A percentile compares a stretch with the other conserved stretches of the same genome.
Conservation (phyloP, 2,797 vertebrate genomes). For the Acanthopagrus latus region DNA sequence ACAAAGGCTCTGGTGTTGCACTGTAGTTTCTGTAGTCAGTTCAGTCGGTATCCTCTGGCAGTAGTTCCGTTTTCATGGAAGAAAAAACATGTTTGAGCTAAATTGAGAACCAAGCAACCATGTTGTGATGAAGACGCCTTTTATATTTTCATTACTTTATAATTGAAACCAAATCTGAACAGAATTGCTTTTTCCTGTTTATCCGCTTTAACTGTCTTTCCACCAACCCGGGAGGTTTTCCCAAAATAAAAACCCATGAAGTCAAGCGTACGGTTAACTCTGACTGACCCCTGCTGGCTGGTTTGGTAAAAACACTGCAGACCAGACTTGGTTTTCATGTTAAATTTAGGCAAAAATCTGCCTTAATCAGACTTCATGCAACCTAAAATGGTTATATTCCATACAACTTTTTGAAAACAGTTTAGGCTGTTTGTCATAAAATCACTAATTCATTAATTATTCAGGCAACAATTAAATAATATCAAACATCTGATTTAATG, state of each 20-base stretch:
- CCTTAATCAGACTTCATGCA: not conserved
- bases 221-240: not conserved
- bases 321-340: not conserved
- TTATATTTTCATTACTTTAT: conserved; percentile 16
- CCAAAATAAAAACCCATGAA: conserved; percentile 1
- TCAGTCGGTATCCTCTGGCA: conserved; percentile 16
- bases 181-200: conserved; percentile 11
- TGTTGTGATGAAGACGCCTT: not conserved
- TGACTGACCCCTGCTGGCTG: conserved; percentile 69
- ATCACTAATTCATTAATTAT: not conserved
- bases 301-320: conserved; percentile 11
- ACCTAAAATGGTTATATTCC: not conserved
- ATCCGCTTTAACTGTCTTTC: not conserved
- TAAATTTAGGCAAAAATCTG: not conserved
- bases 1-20: conserved; percentile 35
- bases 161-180: conserved; percentile 23
- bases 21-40: conserved; percentile 21
- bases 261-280: conserved; percentile 9
- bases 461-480: not conserved
- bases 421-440: not conserved
- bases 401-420: not conserved
- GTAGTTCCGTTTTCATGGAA: conserved; percentile 22
- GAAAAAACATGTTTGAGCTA: conserved; percentile 10
- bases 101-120: conserved; percentile 9
- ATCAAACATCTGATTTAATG: too few species aligned